Evolutionary conservation across 2,113 vertebrate genomes (phyloP), one percentile per base, ranked within the genome.

Genomic region (Varanus salvator): DNA sequence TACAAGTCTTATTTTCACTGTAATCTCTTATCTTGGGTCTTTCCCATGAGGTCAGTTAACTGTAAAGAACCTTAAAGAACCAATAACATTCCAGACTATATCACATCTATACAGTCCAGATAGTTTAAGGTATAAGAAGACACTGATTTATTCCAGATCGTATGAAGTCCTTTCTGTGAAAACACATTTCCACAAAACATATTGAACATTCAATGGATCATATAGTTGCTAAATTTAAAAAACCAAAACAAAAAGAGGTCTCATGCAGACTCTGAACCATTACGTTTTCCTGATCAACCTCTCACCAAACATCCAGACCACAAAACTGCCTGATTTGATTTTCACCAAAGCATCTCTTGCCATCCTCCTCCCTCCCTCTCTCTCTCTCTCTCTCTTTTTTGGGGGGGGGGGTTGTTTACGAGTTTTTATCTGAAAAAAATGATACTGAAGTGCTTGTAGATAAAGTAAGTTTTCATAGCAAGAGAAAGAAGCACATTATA

Each of bases 391-490:
- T 54, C 4, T 19, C 19, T 14, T 3, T 14, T 60, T 44, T 1
- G 38, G 38, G 38, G 38, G 38, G 38, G 38, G 38, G 38, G 38
- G 57, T 64, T 31, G 27, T 52, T 64, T 44, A 9, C 75, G 6
- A 6, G 1, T 76, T 38, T n/a, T 68, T 25, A 12, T 57, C 12
- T 15, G 0, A 38, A 57, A n/a, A 17, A 90, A 69, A 27, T n/a
- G 72, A 44, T 9, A 11, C 31, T 76, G 76, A 5, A 9, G 15
- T 57, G 21, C 69, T 9, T 8, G 66, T 14, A 31, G 82, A 80
- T 8, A 48, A 0, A 0, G 15, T 48, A 52, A 75, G 34, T 23
- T 48, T 29, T 5, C 0, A 15, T 0, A 2, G 3, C 2, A 57
- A 29, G 11, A 12, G 8, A 29, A 17, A 8, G 60, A 0, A 64